A percentile compares a stretch with the other conserved stretches of the same genome.
These are phyloP conservation scores for Lordiphosa fenestrarum DNA, from an alignment of 2,888 invertebrate species.

Conservation along the genomic window DNA sequence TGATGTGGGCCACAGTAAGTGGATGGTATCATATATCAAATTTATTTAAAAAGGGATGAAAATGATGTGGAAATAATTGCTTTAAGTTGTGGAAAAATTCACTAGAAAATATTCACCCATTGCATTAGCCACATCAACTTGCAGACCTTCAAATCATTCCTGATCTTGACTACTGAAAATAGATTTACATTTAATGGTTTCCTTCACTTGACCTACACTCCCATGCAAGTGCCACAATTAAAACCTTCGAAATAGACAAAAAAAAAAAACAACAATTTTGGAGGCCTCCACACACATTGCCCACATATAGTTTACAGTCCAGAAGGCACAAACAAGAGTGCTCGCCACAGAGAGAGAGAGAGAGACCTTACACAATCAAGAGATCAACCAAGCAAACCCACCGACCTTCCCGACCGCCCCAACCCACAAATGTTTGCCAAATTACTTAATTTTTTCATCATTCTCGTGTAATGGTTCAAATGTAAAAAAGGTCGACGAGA, in stretches of 20 bases:
- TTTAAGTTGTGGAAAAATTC: too few relatives aligned
- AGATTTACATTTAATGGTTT: slow-evolving; percentile 28
- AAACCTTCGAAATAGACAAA: slow-evolving; percentile 54
- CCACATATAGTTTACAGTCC: slow-evolving; percentile 55
- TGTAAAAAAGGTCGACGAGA: slow-evolving; percentile 34
- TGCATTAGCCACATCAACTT: not conserved
- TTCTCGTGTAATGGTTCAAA: slow-evolving; percentile 39
- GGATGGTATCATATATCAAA: too few relatives aligned
- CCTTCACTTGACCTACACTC: slow-evolving; percentile 59
- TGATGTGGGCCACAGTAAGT: too few relatives aligned
- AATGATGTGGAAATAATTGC: too few relatives aligned
- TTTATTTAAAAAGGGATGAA: too few relatives aligned
- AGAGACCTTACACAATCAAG: slow-evolving; percentile 57
- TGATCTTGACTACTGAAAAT: slow-evolving; percentile 40
- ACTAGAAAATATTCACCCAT: not conserved
- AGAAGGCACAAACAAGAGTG: slow-evolving; percentile 57
- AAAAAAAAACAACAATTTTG: slow-evolving; percentile 20
- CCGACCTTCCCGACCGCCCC: slow-evolving; percentile 17
- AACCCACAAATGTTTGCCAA: slow-evolving; percentile 45
- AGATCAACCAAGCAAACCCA: slow-evolving; percentile 60
- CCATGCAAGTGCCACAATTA: slow-evolving; percentile 52
- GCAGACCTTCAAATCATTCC: slow-evolving; percentile 23
- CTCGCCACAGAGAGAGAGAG: slow-evolving; percentile 23
- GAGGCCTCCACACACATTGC: slow-evolving; percentile 19
- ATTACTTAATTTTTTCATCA: slow-evolving; percentile 57